A percentile compares a stretch with the other conserved stretches of the same genome.
Evolutionary conservation across 2,888 invertebrate genomes (phyloP).

Genomic region (Epinotia bilunana): DNA sequence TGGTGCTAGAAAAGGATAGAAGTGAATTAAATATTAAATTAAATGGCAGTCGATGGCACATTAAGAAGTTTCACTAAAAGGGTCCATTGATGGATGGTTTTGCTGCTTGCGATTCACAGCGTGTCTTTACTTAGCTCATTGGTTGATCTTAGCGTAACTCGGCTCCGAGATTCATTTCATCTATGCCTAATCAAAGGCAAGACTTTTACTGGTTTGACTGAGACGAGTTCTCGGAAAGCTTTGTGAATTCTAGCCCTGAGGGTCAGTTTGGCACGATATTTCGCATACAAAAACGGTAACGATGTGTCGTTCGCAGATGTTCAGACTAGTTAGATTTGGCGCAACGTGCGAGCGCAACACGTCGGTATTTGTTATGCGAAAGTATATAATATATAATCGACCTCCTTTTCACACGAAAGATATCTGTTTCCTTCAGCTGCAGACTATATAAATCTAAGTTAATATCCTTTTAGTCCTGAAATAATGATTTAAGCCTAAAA

Average conservation of each 20-base stretch:
- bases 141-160: neutral
- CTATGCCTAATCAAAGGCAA: neutral
- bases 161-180: neutral
- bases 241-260: neutral
- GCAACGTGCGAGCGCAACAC: no score
- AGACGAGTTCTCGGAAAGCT: neutral
- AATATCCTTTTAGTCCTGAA: no score
- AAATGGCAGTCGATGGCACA: conserved; percentile 37
- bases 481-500: no score
- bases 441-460: no score
- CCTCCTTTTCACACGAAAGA: no score
- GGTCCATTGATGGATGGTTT: conserved; percentile 37
- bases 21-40: conserved; percentile 37
- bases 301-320: no score
- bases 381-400: no score
- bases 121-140: neutral
- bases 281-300: neutral
- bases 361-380: no score
- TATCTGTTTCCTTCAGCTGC: no score
- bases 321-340: no score
- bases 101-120: neutral
- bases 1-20: conserved; percentile 22
- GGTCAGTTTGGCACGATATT: neutral
- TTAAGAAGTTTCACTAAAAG: conserved; percentile 35
- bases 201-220: neutral